Evolutionary conservation across 2,888 invertebrate genomes (phyloP).

Genomic region (Acleris laterana): DNA sequence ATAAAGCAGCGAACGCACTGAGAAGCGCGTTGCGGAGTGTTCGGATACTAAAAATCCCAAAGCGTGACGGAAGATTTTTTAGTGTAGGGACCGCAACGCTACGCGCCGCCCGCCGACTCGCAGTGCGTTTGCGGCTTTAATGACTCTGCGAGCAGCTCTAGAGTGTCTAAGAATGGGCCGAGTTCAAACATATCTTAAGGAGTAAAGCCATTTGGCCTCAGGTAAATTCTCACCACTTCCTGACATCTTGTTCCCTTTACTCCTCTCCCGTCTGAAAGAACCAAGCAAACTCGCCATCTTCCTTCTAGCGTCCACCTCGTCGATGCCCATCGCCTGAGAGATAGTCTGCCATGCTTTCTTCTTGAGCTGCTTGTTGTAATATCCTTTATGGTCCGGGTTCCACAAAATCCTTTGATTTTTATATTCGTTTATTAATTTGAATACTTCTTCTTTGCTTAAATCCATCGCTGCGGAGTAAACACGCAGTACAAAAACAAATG

Average conservation of each 20-base stretch:
- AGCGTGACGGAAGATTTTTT: too few relatives aligned
- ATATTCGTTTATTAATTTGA: constrained; percentile 24
- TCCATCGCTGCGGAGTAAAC: constrained; percentile 11
- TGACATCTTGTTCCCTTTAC: constrained; percentile 16
- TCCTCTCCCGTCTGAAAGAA: constrained; percentile 29
- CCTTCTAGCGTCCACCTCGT: constrained; percentile 20
- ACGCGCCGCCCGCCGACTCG: too few relatives aligned
- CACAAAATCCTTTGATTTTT: constrained; percentile 23
- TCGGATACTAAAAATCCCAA: too few relatives aligned
- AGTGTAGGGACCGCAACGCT: too few relatives aligned
- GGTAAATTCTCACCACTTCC: constrained; percentile 14
- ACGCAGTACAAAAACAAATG: background rate
- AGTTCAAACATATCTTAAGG: background rate
- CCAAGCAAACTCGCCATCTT: constrained; percentile 35
- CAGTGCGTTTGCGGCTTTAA: too few relatives aligned
- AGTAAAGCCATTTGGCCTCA: background rate
- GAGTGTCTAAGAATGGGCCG: too few relatives aligned
- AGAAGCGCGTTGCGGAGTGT: too few relatives aligned
- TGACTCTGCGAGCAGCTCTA: too few relatives aligned
- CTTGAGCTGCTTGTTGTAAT: constrained; percentile 18
- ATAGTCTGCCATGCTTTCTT: constrained; percentile 20
- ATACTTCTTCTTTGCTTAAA: constrained; percentile 25
- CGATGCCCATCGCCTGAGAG: constrained; percentile 21
- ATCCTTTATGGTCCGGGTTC: constrained; percentile 23
- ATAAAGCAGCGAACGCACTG: too few relatives aligned